These are phyloP conservation scores for Balaeniceps rex DNA, from an alignment of 2,113 vertebrate species.

Conservation along the genomic window DNA sequence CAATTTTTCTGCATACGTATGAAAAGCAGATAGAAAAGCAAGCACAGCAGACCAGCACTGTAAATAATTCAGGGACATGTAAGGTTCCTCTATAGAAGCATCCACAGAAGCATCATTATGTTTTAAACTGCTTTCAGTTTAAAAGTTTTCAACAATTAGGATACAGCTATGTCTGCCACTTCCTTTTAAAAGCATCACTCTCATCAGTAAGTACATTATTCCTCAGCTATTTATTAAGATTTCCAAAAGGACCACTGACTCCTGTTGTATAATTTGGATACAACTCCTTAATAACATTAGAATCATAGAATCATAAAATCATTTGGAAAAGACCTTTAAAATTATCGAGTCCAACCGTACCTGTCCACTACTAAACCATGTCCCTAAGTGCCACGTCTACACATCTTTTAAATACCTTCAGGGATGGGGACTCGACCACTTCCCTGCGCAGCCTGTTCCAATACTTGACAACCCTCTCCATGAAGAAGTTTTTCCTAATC, in stretches of 20 bases:
- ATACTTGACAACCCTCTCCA: too few relatives aligned
- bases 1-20: not conserved
- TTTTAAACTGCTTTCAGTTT: constrained; percentile 6
- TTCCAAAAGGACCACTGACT: not conserved
- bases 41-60: not conserved
- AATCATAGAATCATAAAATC: too few relatives aligned
- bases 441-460: too few relatives aligned
- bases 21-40: not conserved
- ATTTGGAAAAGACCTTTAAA: too few relatives aligned
- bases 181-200: not conserved
- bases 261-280: not conserved
- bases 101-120: not conserved
- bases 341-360: too few relatives aligned
- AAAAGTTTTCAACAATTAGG: not conserved
- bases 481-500: too few relatives aligned
- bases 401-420: too few relatives aligned
- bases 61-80: not conserved
- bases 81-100: not conserved
- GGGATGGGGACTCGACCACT: too few relatives aligned
- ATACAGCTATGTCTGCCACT: not conserved
- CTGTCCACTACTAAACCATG: too few relatives aligned
- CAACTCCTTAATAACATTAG: not conserved
- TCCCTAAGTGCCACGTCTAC: too few relatives aligned
- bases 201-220: not conserved
- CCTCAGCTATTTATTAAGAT: not conserved